Conservation (phyloP, 2,797 vertebrate species). For the Megaceryle alcyon region DNA sequence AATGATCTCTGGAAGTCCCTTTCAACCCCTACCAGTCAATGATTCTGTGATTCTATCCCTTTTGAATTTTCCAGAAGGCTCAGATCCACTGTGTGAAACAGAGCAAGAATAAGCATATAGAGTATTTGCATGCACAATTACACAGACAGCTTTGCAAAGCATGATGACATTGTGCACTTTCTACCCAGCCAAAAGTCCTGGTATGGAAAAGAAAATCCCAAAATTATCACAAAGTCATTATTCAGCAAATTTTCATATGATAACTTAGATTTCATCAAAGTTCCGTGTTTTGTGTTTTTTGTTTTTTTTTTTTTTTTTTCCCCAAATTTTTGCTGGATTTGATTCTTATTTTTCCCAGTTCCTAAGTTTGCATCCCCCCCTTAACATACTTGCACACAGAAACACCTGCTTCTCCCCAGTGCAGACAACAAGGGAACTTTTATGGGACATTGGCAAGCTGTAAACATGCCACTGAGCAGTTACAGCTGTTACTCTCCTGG, state of each 20-base stretch:
- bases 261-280: background rate
- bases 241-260: background rate
- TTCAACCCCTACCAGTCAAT: no score
- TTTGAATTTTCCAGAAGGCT: background rate
- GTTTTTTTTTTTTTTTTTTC: background rate
- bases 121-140: background rate
- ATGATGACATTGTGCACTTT: background rate
- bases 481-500: slow-evolving; percentile 48
- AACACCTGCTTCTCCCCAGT: background rate
- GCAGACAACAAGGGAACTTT: background rate
- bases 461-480: slow-evolving; percentile 24
- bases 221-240: background rate
- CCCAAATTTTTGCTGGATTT: background rate
- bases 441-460: background rate
- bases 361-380: background rate
- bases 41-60: no score
- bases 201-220: background rate
- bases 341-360: background rate
- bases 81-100: background rate
- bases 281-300: no score
- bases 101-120: background rate
- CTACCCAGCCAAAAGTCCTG: background rate
- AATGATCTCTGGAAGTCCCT: no score
- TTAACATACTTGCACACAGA: background rate
- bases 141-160: background rate